phyloP scores from a whole-genome alignment of 2,113 vertebrate species.

The Calyptomena viridis region DNA sequence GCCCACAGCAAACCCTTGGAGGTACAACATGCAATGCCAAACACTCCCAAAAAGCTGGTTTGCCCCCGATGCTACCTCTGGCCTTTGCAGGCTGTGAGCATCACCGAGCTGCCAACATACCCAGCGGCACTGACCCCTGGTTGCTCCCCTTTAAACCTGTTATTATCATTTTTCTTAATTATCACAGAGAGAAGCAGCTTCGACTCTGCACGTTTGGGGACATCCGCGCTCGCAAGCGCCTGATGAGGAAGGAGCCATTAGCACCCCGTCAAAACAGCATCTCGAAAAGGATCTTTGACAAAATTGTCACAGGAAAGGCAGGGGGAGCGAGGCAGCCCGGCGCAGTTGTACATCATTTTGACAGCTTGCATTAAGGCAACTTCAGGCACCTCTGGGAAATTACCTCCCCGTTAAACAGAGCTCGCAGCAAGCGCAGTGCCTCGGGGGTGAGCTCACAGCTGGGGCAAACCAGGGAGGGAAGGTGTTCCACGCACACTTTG shows the following conservation, averaged over 20 bases:
- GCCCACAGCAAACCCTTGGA: fast-evolving
- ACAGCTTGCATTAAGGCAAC: slow-evolving; percentile 67
- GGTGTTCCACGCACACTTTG: not conserved
- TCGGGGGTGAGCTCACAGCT: not conserved
- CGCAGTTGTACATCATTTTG: slow-evolving; percentile 66
- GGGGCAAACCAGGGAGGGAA: not conserved
- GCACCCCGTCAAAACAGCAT: slow-evolving; percentile 67
- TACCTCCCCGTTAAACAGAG: slow-evolving; percentile 34
- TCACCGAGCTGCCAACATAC: not conserved
- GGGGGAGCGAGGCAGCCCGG: slow-evolving; percentile 58
- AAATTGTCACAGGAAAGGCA: slow-evolving; percentile 70
- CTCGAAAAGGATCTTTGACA: slow-evolving; percentile 68
- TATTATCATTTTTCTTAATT: slow-evolving; percentile 15
- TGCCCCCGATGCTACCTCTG: not conserved
- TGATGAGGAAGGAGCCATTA: slow-evolving; percentile 61
- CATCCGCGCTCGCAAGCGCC: not conserved
- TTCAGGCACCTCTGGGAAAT: slow-evolving; percentile 65
- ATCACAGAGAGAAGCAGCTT: not conserved
- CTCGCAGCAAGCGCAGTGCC: not conserved
- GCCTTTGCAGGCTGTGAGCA: not conserved
- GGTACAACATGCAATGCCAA: fast-evolving
- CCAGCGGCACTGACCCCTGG: not conserved
- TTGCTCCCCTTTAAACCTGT: not conserved
- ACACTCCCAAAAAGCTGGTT: not conserved
- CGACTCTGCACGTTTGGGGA: not conserved